Conservation (phyloP, 2,888 invertebrate species). For the Aporophyla nigra region DNA sequence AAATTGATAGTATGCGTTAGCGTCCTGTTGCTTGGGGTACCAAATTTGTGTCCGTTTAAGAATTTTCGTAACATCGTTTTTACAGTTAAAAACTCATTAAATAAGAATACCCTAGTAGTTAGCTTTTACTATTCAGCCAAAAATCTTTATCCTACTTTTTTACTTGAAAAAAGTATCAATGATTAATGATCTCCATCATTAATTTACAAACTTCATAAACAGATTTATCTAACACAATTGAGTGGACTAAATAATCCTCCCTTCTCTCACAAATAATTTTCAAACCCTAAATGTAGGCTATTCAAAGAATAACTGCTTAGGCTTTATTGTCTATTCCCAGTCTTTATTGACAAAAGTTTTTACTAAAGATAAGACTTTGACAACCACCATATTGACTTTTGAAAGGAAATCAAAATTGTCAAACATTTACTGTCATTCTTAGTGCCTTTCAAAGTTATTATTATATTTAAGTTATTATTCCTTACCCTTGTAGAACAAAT, state of each 20-base stretch:
- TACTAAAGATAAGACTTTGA: slow-evolving; percentile 13
- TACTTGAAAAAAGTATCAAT: not conserved
- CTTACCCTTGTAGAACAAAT: slow-evolving; percentile 37
- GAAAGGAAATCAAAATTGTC: slow-evolving; percentile 31
- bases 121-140: no score
- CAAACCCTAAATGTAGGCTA: not conserved
- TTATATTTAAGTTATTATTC: slow-evolving; percentile 15
- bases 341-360: slow-evolving; percentile 17
- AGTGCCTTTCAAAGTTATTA: slow-evolving; percentile 31
- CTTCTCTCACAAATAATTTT: not conserved
- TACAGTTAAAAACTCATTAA: no score
- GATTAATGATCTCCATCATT: not conserved
- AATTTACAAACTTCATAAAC: slow-evolving; percentile 12
- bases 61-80: no score
- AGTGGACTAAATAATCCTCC: not conserved
- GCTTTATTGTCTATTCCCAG: not conserved
- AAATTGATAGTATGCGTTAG: no score
- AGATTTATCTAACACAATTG: slow-evolving; percentile 6
- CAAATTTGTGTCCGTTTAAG: no score
- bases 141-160: not conserved
- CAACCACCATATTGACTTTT: slow-evolving; percentile 1
- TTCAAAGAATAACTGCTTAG: not conserved
- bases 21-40: no score
- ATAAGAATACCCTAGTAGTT: no score
- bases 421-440: slow-evolving; percentile 26